Conservation (phyloP, 2,113 vertebrate genomes). For the Camelus bactrianus region DNA sequence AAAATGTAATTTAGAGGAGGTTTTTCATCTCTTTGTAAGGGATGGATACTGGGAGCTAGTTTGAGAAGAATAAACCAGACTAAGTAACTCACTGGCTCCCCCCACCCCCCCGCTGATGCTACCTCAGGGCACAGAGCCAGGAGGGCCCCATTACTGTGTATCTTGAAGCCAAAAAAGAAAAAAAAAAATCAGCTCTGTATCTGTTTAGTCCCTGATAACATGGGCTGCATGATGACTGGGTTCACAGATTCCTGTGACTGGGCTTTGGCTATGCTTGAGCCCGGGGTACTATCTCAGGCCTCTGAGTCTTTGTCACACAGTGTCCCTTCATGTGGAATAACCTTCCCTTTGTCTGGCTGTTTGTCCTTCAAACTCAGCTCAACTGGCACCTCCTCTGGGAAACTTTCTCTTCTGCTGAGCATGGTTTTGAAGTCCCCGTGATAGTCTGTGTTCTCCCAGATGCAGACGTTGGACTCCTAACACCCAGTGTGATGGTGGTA, state of each 20-base stretch:
- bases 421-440: not conserved
- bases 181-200: not conserved
- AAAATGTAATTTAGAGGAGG: not conserved
- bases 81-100: not conserved
- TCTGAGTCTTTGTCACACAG: not conserved
- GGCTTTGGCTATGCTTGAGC: not conserved
- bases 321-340: not conserved
- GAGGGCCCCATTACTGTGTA: not conserved
- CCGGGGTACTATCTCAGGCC: not conserved
- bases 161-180: not conserved
- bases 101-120: not conserved
- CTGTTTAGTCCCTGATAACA: not conserved
- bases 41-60: not conserved
- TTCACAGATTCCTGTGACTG: not conserved
- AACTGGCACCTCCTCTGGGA: not conserved
- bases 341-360: not conserved
- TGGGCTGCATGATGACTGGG: fast-evolving
- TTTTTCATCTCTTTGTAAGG: not conserved
- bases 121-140: not conserved
- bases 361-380: not conserved
- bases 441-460: not conserved
- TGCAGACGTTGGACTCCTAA: not conserved
- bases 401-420: not conserved
- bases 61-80: slow-evolving; percentile 34
- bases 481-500: not conserved